Conservation (phyloP, 2,888 invertebrate species). For the Silvanus unidentatus region DNA sequence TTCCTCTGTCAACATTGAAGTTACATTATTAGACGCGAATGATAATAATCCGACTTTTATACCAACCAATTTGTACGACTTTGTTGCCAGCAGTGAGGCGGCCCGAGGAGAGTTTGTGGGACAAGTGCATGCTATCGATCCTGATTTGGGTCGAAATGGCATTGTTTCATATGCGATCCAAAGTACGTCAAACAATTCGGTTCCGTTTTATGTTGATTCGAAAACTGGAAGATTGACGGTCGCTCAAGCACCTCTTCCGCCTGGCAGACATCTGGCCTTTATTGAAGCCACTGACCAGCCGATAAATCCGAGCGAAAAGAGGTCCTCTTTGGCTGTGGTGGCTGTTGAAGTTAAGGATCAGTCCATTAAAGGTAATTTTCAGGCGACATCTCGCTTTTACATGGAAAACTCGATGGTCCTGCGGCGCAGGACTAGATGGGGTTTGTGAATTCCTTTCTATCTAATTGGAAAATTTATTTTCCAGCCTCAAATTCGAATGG, state of each 20-base stretch:
- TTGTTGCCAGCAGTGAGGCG: slow-evolving; percentile 62
- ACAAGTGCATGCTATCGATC: slow-evolving; percentile 74
- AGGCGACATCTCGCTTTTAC: not conserved
- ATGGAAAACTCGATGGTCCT: too few relatives aligned
- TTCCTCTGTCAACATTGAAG: slow-evolving; percentile 68
- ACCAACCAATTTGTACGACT: slow-evolving; percentile 77
- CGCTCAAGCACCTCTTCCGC: slow-evolving; percentile 58
- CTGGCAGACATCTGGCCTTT: slow-evolving; percentile 73
- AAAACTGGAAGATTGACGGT: slow-evolving; percentile 65
- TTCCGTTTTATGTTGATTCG: slow-evolving; percentile 67
- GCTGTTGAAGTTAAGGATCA: slow-evolving; percentile 67
- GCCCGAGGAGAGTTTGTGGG: slow-evolving; percentile 64
- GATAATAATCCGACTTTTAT: slow-evolving; percentile 86
- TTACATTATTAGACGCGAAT: slow-evolving; percentile 80
- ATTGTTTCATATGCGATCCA: slow-evolving; percentile 52
- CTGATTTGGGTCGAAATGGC: slow-evolving; percentile 73
- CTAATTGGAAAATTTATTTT: not conserved
- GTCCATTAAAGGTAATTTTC: slow-evolving; percentile 46
- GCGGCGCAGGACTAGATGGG: too few relatives aligned
- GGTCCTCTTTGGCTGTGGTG: slow-evolving; percentile 79
- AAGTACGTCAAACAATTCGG: slow-evolving; percentile 41
- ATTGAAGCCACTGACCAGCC: slow-evolving; percentile 82
- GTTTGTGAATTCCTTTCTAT: not conserved
- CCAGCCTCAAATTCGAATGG: slow-evolving; percentile 47
- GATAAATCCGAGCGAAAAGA: slow-evolving; percentile 72